phyloP scores from a whole-genome alignment of 2,113 vertebrate species.

The Camarhynchus parvulus region DNA sequence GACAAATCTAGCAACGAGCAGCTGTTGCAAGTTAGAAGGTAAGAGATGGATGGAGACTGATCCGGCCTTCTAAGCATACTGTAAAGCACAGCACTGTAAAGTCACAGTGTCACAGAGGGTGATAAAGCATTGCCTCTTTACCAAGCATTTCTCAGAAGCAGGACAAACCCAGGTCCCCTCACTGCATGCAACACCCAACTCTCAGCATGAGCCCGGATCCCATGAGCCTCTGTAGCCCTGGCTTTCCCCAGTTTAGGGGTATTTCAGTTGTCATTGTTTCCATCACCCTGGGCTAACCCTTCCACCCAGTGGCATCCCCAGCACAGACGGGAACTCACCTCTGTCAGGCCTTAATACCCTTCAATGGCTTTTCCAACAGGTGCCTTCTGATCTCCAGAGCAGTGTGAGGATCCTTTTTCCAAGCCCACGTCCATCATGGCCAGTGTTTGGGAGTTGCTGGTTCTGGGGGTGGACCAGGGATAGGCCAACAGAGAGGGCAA shows the following conservation, averaged over 20 bases:
- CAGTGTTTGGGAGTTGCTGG: rapidly evolving
- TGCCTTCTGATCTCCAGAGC: neutral
- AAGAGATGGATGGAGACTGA: conserved; percentile 34
- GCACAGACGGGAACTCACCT: neutral
- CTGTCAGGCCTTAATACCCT: neutral
- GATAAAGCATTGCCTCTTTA: conserved; percentile 8
- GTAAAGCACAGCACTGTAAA: neutral
- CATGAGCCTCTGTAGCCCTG: neutral
- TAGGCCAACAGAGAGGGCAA: neutral
- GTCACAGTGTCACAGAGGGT: neutral
- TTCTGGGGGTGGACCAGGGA: neutral
- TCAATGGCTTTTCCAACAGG: neutral
- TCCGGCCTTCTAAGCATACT: neutral
- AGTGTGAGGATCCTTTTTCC: neutral
- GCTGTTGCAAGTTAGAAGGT: neutral
- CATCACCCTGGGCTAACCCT: neutral
- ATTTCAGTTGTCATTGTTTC: neutral
- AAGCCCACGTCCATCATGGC: rapidly evolving
- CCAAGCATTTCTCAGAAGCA: neutral
- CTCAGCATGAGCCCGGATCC: neutral
- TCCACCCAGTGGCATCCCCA: neutral
- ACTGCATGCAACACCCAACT: neutral
- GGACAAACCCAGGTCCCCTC: neutral
- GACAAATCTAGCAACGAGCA: conserved; percentile 57
- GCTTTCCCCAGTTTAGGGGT: neutral